Percentiles rank a stretch among this genome's conserved stretches.
phyloP scores from a whole-genome alignment of 2,797 vertebrate genomes.

The Sebastes oblongus region DNA sequence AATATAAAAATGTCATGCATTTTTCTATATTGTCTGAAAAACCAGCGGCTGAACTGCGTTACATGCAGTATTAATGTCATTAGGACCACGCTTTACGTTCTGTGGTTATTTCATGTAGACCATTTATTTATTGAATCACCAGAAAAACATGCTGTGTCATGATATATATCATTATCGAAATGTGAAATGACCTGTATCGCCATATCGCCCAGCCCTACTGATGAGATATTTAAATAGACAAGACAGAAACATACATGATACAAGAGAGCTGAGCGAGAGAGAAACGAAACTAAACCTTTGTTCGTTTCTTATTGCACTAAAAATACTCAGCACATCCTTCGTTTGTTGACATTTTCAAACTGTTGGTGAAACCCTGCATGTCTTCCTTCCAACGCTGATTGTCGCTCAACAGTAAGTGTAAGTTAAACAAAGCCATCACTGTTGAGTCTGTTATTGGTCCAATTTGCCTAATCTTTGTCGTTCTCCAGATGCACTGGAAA shows the following conservation, averaged over 20 bases:
- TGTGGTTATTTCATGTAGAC: too few relatives aligned
- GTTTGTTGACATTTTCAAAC: background rate
- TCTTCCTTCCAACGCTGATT: background rate
- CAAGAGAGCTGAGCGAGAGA: background rate
- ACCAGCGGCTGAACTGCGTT: rapidly evolving
- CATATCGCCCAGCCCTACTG: too few relatives aligned
- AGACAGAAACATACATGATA: background rate
- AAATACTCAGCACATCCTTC: background rate
- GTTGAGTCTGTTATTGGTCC: background rate
- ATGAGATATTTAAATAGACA: rapidly evolving
- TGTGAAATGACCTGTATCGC: rapidly evolving
- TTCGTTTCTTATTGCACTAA: rapidly evolving
- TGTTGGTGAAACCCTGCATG: background rate
- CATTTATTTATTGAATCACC: too few relatives aligned
- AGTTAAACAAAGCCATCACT: background rate
- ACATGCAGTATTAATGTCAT: too few relatives aligned
- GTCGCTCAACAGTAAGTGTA: background rate
- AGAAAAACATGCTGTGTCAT: too few relatives aligned
- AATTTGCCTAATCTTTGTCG: background rate
- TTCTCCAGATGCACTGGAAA: background rate
- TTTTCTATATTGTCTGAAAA: too few relatives aligned
- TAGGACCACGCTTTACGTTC: too few relatives aligned
- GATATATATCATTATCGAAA: too few relatives aligned
- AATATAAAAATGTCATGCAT: too few relatives aligned
- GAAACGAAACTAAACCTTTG: background rate